Base-by-base conservation (phyloP, 2,888 invertebrate species). In the Cheilosia urbana region DNA sequence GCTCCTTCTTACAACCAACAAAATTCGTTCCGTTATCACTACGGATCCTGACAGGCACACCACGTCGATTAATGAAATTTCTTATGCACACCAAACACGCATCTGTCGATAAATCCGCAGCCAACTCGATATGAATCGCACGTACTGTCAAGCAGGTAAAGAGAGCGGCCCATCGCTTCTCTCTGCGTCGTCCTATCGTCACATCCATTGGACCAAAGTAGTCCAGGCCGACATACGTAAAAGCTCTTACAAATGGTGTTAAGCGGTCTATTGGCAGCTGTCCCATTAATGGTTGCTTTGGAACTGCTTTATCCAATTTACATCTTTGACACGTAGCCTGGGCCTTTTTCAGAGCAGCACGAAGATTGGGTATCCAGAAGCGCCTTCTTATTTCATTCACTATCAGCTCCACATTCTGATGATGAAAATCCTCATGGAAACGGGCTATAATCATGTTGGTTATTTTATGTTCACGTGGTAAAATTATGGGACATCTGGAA, bases 241-340 rank as follows among this genome's bases (percentile, higher is more conserved):
- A 60, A 4, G 58, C 11, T 24, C 40, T 60, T 34, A 60, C 40
- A 24, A 19, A 34, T 19, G 57, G 57, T 13, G 57, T 57, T 11
- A 17, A 37, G 1, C 57, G 57, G 11, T 57, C 24, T 24, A 5
- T 15, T 21, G 42, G 40, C 24, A 42, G 19, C n/a, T 60, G 60
- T 60, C 58, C 58, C 58, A 21, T 58, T 40, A 58, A 40, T 24
- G 58, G 40, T 37, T 55, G 55, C 21, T 6, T 55, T 34, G 34
- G 34, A 34, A 17, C 11, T 6, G 27, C 1, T 6, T 6, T 27
- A 27, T 27, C 27, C 6, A 27, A 27, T 27, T 27, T 27, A 6
- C 27, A 27, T 27, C 6, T 27, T 27, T 27, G 27, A 27, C 27
- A 27, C 27, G 27, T 27, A 27, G 6, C 6, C 6, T 27, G 5